phyloP scores from a whole-genome alignment of 2,888 invertebrate genomes.

The Thymelicus acteon region DNA sequence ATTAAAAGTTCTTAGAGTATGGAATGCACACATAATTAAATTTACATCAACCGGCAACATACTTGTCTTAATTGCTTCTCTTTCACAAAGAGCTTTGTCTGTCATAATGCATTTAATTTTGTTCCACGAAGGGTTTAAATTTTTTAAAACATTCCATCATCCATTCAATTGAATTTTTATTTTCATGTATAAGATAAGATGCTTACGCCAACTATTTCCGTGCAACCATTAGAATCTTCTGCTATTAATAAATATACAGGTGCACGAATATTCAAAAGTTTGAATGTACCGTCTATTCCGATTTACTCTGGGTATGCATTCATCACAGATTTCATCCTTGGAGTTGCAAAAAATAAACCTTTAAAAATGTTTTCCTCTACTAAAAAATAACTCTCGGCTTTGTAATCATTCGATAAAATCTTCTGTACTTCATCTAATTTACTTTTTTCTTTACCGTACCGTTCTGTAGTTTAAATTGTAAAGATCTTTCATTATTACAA shows the following conservation, averaged over 20 bases:
- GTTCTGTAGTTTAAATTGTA: too few relatives aligned
- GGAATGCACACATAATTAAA: slow-evolving; percentile 33
- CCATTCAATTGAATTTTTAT: slow-evolving; percentile 33
- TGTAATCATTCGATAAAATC: too few relatives aligned
- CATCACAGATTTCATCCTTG: slow-evolving; percentile 25
- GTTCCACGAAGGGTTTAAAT: slow-evolving; percentile 32
- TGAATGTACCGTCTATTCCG: slow-evolving; percentile 34
- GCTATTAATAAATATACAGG: slow-evolving; percentile 34
- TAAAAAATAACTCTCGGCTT: too few relatives aligned
- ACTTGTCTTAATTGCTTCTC: slow-evolving; percentile 31
- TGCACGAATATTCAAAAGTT: slow-evolving; percentile 33
- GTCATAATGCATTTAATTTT: slow-evolving; percentile 34
- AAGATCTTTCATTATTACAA: too few relatives aligned
- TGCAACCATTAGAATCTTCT: slow-evolving; percentile 31
- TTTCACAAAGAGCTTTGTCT: slow-evolving; percentile 28
- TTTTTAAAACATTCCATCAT: slow-evolving; percentile 11
- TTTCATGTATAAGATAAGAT: slow-evolving; percentile 30
- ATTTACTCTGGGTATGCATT: slow-evolving; percentile 31
- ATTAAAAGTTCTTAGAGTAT: slow-evolving; percentile 32
- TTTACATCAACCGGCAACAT: slow-evolving; percentile 26
- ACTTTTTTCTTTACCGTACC: too few relatives aligned
- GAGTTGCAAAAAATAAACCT: slow-evolving; percentile 28
- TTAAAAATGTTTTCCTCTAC: slow-evolving; percentile 26
- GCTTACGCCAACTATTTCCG: slow-evolving; percentile 32
- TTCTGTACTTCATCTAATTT: too few relatives aligned